A percentile compares a stretch with the other conserved stretches of the same genome.
These are phyloP conservation scores for Diprion similis DNA, from an alignment of 1,140 invertebrate genomes.

Conservation along the genomic window DNA sequence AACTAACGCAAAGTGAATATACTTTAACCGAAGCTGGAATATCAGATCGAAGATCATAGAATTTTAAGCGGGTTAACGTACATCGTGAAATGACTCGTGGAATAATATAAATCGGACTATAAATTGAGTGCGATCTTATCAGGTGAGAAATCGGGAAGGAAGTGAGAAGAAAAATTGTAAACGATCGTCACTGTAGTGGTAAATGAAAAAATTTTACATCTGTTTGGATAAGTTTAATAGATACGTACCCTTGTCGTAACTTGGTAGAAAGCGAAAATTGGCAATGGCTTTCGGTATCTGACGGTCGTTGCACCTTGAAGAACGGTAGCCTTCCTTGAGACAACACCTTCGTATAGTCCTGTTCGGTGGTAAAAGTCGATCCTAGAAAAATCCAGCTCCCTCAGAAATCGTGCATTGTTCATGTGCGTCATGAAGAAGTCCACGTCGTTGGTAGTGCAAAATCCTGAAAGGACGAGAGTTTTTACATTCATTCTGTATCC, in stretches of 20 bases:
- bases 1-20: too few relatives aligned
- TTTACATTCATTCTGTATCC: too few relatives aligned
- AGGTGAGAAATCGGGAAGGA: too few relatives aligned
- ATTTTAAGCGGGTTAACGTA: too few relatives aligned
- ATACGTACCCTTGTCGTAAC: constrained; percentile 70
- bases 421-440: constrained; percentile 76
- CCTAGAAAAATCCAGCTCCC: constrained; percentile 78
- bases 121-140: too few relatives aligned
- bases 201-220: neutral
- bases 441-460: constrained; percentile 77
- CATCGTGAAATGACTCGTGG: too few relatives aligned
- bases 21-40: too few relatives aligned
- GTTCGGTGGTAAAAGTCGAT: constrained; percentile 74
- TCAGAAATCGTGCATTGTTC: constrained; percentile 78
- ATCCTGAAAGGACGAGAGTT: constrained; percentile 55
- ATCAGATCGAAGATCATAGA: too few relatives aligned
- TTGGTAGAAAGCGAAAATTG: constrained; percentile 74
- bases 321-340: constrained; percentile 64
- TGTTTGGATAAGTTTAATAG: neutral
- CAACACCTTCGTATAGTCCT: constrained; percentile 68
- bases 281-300: constrained; percentile 73
- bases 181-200: too few relatives aligned
- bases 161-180: too few relatives aligned
- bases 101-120: too few relatives aligned
- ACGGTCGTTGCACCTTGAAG: constrained; percentile 72